These are phyloP conservation scores for Hippocampus guttulatus DNA, from an alignment of 2,113 vertebrate genomes.

Conservation along the genomic window DNA sequence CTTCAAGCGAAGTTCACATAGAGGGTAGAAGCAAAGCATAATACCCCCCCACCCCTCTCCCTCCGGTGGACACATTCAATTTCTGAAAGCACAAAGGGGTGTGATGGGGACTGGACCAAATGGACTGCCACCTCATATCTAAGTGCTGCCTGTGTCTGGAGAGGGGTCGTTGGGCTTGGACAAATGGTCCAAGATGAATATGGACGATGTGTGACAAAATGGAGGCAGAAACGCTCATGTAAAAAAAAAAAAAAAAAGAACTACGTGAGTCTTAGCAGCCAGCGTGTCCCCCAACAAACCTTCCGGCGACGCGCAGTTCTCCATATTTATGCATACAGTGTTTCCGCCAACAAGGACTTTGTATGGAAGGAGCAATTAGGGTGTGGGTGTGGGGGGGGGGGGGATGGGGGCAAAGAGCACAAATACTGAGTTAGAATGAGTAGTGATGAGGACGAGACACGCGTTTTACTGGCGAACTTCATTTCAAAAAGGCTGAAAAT, in stretches of 20 bases:
- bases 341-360: not conserved
- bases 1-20: slow-evolving; percentile 45
- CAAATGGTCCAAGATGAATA: not conserved
- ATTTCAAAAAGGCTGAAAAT: not conserved
- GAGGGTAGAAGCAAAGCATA: slow-evolving; percentile 43
- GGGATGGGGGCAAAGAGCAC: no score
- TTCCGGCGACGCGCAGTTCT: slow-evolving; percentile 3
- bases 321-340: slow-evolving; percentile 18
- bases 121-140: slow-evolving; percentile 20
- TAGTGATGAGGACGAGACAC: not conserved
- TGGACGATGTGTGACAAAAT: slow-evolving; percentile 3
- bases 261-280: slow-evolving; percentile 26
- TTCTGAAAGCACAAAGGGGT: slow-evolving; percentile 26
- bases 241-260: slow-evolving; percentile 27
- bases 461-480: not conserved
- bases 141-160: slow-evolving; percentile 14
- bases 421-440: not conserved
- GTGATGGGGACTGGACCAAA: slow-evolving; percentile 39
- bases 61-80: slow-evolving; percentile 43
- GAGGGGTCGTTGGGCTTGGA: slow-evolving; percentile 19
- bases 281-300: slow-evolving; percentile 3
- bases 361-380: not conserved
- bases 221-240: slow-evolving; percentile 13
- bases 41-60: not conserved
- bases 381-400: no score